A percentile compares a stretch with the other conserved stretches of the same genome.
phyloP scores from a whole-genome alignment of 2,888 invertebrate genomes.

The Tiphia femorata region DNA sequence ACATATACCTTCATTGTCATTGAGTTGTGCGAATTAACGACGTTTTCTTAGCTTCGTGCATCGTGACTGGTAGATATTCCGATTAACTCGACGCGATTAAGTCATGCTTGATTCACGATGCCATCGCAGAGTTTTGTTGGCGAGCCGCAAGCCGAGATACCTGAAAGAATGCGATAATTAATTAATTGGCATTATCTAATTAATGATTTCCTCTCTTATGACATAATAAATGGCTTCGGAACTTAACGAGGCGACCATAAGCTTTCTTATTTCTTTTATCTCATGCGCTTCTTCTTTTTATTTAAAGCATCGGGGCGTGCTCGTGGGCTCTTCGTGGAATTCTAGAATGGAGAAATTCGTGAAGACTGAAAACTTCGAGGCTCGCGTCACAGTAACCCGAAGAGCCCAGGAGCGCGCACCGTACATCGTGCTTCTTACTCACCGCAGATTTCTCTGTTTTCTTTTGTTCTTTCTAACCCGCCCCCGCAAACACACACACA shows the following conservation, averaged over 20 bases:
- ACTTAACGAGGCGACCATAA: neutral
- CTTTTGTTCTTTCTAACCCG: slow-evolving; percentile 57
- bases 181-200: too few relatives aligned
- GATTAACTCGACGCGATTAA: too few relatives aligned
- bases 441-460: slow-evolving; percentile 59
- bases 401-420: slow-evolving; percentile 40
- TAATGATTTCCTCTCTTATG: too few relatives aligned
- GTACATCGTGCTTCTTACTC: slow-evolving; percentile 61
- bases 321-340: slow-evolving; percentile 32
- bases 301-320: slow-evolving; percentile 40
- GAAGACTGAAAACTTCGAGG: neutral
- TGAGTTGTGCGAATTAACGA: too few relatives aligned
- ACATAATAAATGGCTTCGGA: neutral
- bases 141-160: neutral
- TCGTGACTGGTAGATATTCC: too few relatives aligned
- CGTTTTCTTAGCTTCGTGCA: too few relatives aligned
- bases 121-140: neutral
- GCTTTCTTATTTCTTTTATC: slow-evolving; percentile 8
- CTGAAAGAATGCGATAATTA: neutral
- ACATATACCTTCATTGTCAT: too few relatives aligned
- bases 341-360: neutral
- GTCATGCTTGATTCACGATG: too few relatives aligned
- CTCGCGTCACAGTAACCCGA: neutral
- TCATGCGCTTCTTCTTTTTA: slow-evolving; percentile 40
- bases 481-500: slow-evolving; percentile 28